These are phyloP conservation scores for Drosophila novamexicana DNA, from an alignment of 1,140 invertebrate genomes.

Conservation along the genomic window DNA sequence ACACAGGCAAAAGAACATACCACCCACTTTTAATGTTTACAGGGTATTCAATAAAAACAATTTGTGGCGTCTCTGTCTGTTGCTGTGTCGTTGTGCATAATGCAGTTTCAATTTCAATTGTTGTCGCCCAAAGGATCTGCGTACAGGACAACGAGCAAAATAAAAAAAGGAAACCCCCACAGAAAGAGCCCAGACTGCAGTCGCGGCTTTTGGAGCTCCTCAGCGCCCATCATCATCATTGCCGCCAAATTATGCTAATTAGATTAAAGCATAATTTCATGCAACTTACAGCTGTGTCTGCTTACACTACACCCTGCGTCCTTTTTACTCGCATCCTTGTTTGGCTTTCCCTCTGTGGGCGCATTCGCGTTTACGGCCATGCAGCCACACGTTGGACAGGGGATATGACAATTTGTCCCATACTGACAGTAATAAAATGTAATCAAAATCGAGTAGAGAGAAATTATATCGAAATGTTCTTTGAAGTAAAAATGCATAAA, in stretches of 20 bases:
- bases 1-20: not conserved
- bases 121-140: conserved; percentile 56
- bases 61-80: conserved; percentile 51
- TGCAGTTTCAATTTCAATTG: conserved; percentile 83
- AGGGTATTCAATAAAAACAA: conserved; percentile 42
- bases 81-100: conserved; percentile 67
- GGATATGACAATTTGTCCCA: conserved; percentile 68
- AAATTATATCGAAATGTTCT: not conserved
- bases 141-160: conserved; percentile 53
- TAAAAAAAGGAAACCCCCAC: conserved; percentile 27
- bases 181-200: conserved; percentile 28
- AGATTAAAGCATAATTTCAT: conserved; percentile 83
- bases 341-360: conserved; percentile 20
- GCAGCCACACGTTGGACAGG: conserved; percentile 19
- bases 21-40: not conserved
- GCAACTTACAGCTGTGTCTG: conserved; percentile 66
- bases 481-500: not conserved
- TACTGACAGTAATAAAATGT: conserved; percentile 24
- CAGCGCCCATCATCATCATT: conserved; percentile 45
- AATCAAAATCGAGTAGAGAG: conserved; percentile 1
- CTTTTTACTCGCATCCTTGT: conserved; percentile 40
- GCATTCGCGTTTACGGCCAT: conserved; percentile 39
- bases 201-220: conserved; percentile 6
- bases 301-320: conserved; percentile 26
- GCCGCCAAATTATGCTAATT: conserved; percentile 82